Evolutionary conservation across 2,113 vertebrate species (phyloP), one percentile per base, ranked within the genome.

Genomic region (Lipotes vexillifer): DNA sequence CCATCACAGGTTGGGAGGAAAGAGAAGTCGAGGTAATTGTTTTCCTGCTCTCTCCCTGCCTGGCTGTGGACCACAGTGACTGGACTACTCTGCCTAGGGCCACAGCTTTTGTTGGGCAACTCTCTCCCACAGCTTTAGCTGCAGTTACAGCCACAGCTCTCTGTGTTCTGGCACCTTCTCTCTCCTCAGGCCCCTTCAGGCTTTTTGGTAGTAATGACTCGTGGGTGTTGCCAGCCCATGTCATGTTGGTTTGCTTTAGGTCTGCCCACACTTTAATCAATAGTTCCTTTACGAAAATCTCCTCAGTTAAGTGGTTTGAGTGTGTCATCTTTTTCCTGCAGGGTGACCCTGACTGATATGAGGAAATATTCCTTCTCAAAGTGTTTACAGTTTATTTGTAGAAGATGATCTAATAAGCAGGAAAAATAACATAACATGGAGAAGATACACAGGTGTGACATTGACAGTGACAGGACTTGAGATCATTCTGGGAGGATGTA

Each of bases 401-500:
- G 21, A 86, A 66, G 44, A 59, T 85, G 38, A 72, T 21, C 20
- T 33, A 29, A 33, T 69, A 57, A 71, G 38, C 13, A 68, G 49
- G 49, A 21, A 75, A 78, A 69, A 21, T 46, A 38, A 20, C 33
- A 21, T 63, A 20, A 14, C 0, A 1, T 10, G 17, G 86, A 81
- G 18, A 83, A 52, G 23, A 33, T 27, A 12, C 38, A 27, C 0
- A 6, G 21, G 17, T 29, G 29, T 69, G 44, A 17, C 13, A 15
- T 1, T 66, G 84, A 31, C 2, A 25, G 66, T 6, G 33, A 23
- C 1, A 66, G 36, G 31, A 71, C 8, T 14, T 55, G 36, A 90
- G 46, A 6, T 65, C 6, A 27, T 6, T 59, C 11, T 14, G 5
- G n/a, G 36, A n/a, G 2, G 5, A 10, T 17, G 4, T 25, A 11